These are phyloP conservation scores for Rhynchophorus ferrugineus DNA, from an alignment of 1,140 invertebrate genomes.

Conservation along the genomic window DNA sequence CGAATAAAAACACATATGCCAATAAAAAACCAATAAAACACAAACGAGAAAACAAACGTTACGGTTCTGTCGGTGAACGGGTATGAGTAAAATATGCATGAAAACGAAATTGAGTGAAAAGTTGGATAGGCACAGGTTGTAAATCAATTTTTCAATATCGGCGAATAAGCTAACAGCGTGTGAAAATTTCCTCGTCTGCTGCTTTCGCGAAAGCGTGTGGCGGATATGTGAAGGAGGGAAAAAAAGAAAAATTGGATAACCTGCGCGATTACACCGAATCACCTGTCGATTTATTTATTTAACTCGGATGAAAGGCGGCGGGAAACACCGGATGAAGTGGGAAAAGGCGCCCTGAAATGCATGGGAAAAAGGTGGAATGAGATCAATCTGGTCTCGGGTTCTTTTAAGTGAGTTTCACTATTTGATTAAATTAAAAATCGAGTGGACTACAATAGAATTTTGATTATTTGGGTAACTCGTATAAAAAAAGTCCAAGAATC, in stretches of 20 bases:
- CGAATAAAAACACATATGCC: too few species aligned
- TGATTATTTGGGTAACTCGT: too few species aligned
- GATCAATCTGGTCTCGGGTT: too few species aligned
- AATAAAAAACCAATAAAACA: too few species aligned
- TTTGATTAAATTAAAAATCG: too few species aligned
- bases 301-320: not conserved
- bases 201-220: not conserved
- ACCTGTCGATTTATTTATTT: constrained; percentile 1
- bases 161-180: constrained; percentile 23
- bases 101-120: constrained; percentile 28
- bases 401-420: too few species aligned
- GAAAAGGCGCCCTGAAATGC: too few species aligned
- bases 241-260: constrained; percentile 16
- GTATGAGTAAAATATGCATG: constrained; percentile 31
- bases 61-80: not conserved
- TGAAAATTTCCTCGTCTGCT: constrained; percentile 16
- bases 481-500: too few species aligned
- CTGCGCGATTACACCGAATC: constrained; percentile 11
- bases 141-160: constrained; percentile 33
- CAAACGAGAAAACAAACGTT: not conserved
- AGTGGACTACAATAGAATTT: too few species aligned
- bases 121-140: constrained; percentile 28
- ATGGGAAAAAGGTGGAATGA: too few species aligned
- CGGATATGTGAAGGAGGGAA: constrained; percentile 7
- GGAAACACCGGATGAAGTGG: not conserved